phyloP scores from a whole-genome alignment of 35 echinoderm and acorn worm species.

The Apostichopus japonicus region DNA sequence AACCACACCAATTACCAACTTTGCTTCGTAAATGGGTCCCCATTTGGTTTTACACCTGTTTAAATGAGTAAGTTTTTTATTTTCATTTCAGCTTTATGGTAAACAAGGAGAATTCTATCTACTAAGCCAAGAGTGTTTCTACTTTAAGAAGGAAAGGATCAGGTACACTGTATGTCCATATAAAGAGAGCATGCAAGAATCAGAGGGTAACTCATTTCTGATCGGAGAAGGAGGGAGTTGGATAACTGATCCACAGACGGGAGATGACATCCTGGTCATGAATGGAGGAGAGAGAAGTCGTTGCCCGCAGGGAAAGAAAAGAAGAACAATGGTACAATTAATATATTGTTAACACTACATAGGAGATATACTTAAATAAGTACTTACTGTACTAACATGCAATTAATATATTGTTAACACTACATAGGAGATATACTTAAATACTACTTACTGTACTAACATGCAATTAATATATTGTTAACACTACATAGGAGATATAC shows the following conservation, averaged over 20 bases:
- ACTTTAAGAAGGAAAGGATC: conserved; percentile 35
- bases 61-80: not conserved
- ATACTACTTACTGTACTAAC: too few species aligned
- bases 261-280: conserved; percentile 40
- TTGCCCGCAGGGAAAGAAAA: conserved; percentile 46
- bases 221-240: conserved; percentile 46
- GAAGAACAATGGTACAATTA: conserved; percentile 20
- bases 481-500: too few species aligned
- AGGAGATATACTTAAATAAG: too few species aligned
- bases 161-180: conserved; percentile 51
- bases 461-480: not conserved
- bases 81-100: conserved; percentile 55
- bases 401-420: not conserved
- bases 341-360: not conserved
- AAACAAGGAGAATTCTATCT: conserved; percentile 53
- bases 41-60: too few species aligned
- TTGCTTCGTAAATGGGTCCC: too few species aligned
- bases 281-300: conserved; percentile 47
- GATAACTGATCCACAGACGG: conserved; percentile 11
- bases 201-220: conserved; percentile 28
- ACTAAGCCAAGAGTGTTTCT: conserved; percentile 56
- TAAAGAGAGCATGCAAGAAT: conserved; percentile 48
- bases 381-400: not conserved
- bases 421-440: too few species aligned
- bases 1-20: too few species aligned